A percentile compares a stretch with the other conserved stretches of the same genome.
phyloP scores from a whole-genome alignment of 2,113 vertebrate species.

The Leptobrachium ailaonicum region DNA sequence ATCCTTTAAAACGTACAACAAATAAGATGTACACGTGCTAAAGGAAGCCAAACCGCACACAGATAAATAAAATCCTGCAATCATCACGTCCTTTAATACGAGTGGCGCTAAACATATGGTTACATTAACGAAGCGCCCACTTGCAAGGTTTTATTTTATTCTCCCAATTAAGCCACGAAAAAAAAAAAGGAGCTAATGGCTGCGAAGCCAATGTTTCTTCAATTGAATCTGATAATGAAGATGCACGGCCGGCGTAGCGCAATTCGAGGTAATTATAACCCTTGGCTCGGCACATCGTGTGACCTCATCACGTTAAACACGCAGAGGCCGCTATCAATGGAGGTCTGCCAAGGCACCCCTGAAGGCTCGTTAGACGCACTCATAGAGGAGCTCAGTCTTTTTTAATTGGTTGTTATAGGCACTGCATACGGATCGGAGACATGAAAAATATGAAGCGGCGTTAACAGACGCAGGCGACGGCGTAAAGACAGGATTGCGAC shows the following conservation, averaged over 20 bases:
- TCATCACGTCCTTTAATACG: too few relatives aligned
- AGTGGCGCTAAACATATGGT: too few relatives aligned
- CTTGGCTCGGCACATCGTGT: neutral
- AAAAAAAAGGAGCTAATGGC: constrained; percentile 13
- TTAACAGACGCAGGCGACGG: neutral
- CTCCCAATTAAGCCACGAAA: neutral
- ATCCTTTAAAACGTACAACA: too few relatives aligned
- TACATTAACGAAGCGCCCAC: too few relatives aligned
- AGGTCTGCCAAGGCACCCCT: constrained; percentile 10
- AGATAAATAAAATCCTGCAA: too few relatives aligned
- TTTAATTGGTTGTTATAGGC: constrained; percentile 36
- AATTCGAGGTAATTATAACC: constrained; percentile 21
- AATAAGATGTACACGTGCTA: too few relatives aligned
- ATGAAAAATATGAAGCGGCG: neutral
- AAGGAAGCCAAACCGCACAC: too few relatives aligned
- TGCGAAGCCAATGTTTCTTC: constrained; percentile 2
- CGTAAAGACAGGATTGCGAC: neutral
- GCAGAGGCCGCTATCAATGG: neutral
- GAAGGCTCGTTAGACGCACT: constrained; percentile 23
- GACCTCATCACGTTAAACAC: constrained; percentile 8
- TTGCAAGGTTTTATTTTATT: too few relatives aligned
- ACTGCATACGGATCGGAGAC: neutral
- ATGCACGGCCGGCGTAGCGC: neutral
- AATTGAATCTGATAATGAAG: constrained; percentile 2
- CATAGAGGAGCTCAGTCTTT: constrained; percentile 8